Evolutionary conservation across 1,140 invertebrate species (phyloP), one percentile per base, ranked within the genome.

Genomic region (Phortica variegata): DNA sequence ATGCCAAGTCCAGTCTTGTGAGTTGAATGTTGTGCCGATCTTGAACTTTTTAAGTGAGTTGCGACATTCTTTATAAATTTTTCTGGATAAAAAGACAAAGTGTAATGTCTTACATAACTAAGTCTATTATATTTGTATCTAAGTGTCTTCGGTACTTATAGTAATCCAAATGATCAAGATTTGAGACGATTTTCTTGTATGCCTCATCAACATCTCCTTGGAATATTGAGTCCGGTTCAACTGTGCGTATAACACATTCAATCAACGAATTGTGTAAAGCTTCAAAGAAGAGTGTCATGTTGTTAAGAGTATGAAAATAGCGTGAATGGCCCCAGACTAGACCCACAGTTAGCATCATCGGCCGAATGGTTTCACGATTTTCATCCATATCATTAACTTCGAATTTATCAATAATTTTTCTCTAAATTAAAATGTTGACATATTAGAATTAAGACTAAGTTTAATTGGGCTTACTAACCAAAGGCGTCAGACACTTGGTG

Each of bases 301-400:
- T 81, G 15, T 85, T 85, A 3, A 87, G 84, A 2, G 82, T 85
- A 59, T 88, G 87, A 75, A 90, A 95, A 69, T 92, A 89, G 55
- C 85, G 83, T 0, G 90, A 94, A 62, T 89, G 84, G 1, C 85
- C 83, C 92, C 92, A 95, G 8, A 91, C 78, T 3, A 93, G 75
- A 43, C 89, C 90, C 5, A 94, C 81, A n/a, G 84, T 86, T 57
- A 93, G 77, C 26, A 84, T 76, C 63, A 91, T 73, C 0, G 85
- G 83, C 39, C 84, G 81, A 23, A 95, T 79, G 13, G 84, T 77
- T 2, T 75, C 36, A 17, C 79, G 74, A 3, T 83, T 75, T 29
- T 90, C 85, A 16, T 79, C 74, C 58, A 92, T 87, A 32, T 87
- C 84, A 0, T 77, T 80, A 23, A 81, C 83, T 61, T 92, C 87